Evolutionary conservation across 2,888 invertebrate species (phyloP).

Genomic region (Torymus auratus): DNA sequence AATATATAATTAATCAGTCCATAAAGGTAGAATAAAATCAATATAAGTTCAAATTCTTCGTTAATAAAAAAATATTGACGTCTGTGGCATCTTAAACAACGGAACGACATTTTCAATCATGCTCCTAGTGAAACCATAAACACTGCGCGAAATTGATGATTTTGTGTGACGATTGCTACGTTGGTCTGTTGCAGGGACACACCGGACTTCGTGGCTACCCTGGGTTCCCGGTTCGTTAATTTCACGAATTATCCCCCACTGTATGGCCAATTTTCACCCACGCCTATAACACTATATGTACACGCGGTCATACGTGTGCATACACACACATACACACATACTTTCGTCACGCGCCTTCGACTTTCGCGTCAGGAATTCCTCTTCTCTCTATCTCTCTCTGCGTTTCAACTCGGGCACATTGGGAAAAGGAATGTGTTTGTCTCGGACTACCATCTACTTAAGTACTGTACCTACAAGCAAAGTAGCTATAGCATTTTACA

Average conservation of each 20-base stretch:
- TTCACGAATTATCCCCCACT: conserved; percentile 42
- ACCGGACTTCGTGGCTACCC: conserved; percentile 79
- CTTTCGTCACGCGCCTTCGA: not conserved
- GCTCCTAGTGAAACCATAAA: conserved; percentile 6
- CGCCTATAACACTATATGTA: not conserved
- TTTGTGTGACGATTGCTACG: conserved; percentile 53
- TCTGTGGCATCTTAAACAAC: too few relatives aligned
- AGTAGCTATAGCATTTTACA: too few relatives aligned
- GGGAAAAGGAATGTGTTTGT: too few relatives aligned
- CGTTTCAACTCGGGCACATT: not conserved
- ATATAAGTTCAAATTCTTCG: too few relatives aligned
- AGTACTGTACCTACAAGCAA: too few relatives aligned
- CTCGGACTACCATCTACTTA: too few relatives aligned
- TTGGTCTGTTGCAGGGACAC: conserved; percentile 79
- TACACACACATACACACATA: not conserved
- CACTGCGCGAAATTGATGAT: conserved; percentile 3
- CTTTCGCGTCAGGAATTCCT: not conserved
- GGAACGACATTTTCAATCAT: not conserved
- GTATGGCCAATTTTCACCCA: conserved; percentile 7
- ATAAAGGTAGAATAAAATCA: too few relatives aligned
- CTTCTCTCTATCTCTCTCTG: not conserved
- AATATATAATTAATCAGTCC: too few relatives aligned
- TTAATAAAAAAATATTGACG: too few relatives aligned
- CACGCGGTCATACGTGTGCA: too few relatives aligned
- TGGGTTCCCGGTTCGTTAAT: conserved; percentile 80